Conservation (phyloP, 2,113 vertebrate species). For the Limnothrissa miodon region DNA sequence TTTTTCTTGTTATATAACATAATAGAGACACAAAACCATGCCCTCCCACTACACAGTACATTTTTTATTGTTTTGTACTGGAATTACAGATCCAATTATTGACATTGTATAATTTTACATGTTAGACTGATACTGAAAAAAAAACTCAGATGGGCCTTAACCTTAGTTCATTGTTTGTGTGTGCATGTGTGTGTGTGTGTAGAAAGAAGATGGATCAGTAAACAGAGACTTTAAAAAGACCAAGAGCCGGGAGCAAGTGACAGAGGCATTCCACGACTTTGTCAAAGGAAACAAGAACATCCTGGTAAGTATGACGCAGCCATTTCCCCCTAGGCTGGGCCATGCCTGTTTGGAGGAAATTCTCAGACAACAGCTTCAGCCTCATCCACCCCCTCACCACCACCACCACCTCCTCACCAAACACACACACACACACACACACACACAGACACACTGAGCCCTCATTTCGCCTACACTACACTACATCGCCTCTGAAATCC, state of each 20-base stretch:
- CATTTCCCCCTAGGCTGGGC: neutral
- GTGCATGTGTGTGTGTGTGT: slow-evolving; percentile 1
- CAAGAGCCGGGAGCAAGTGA: slow-evolving; percentile 88
- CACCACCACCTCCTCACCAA: neutral
- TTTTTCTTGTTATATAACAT: neutral
- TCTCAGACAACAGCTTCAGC: neutral
- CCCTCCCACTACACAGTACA: neutral
- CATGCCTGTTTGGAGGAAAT: neutral
- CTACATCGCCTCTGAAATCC: neutral
- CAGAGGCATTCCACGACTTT: slow-evolving; percentile 85
- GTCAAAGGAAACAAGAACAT: slow-evolving; percentile 85
- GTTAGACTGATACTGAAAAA: neutral
- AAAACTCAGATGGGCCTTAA: neutral
- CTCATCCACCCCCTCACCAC: neutral
- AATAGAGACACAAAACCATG: neutral
- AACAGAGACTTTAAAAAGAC: slow-evolving; percentile 99
- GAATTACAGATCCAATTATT: neutral
- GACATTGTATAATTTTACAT: neutral
- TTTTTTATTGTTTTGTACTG: neutral
- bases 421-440: neutral
- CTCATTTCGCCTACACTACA: neutral
- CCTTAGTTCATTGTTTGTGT: neutral
- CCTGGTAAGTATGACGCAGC: slow-evolving; percentile 76
- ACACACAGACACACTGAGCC: slow-evolving; percentile 13
- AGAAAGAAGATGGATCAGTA: slow-evolving; percentile 96